Percentiles rank a stretch among this genome's conserved stretches.
These are phyloP conservation scores for Agapornis canus DNA, from an alignment of 2,797 vertebrate genomes.

Conservation along the genomic window DNA sequence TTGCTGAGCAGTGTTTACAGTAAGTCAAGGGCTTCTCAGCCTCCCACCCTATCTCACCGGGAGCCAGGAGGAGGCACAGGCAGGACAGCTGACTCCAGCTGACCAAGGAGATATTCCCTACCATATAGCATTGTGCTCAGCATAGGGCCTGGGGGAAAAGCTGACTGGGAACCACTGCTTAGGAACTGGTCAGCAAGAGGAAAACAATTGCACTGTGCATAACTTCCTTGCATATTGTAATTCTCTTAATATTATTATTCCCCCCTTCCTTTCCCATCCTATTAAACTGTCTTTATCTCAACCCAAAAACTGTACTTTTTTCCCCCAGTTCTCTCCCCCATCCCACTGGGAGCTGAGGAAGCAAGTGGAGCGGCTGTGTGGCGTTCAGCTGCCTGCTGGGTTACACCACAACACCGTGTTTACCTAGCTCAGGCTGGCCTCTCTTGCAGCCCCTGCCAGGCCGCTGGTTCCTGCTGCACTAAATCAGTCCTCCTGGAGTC, in stretches of 20 bases:
- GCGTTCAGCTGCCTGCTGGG: neutral
- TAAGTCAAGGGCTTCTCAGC: neutral
- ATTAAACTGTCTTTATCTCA: neutral
- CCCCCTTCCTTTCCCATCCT: neutral
- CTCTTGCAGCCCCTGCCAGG: constrained; percentile 59
- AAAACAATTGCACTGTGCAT: neutral
- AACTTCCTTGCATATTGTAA: neutral
- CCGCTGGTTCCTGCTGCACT: constrained; percentile 59
- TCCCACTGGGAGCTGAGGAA: neutral
- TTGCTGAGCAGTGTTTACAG: neutral
- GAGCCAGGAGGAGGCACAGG: neutral
- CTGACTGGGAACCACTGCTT: neutral
- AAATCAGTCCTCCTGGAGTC: constrained; percentile 60
- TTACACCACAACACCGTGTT: neutral
- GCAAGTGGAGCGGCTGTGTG: neutral
- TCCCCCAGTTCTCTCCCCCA: neutral
- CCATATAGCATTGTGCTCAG: neutral
- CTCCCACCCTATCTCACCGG: neutral
- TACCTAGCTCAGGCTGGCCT: constrained; percentile 57
- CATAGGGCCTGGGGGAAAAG: neutral
- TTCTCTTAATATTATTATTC: neutral
- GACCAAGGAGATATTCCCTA: neutral
- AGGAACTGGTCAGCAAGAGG: neutral
- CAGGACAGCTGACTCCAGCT: neutral
- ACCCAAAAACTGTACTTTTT: accelerated